These are phyloP conservation scores for Anguilla anguilla DNA, from an alignment of 2,797 vertebrate species.

Conservation along the genomic window DNA sequence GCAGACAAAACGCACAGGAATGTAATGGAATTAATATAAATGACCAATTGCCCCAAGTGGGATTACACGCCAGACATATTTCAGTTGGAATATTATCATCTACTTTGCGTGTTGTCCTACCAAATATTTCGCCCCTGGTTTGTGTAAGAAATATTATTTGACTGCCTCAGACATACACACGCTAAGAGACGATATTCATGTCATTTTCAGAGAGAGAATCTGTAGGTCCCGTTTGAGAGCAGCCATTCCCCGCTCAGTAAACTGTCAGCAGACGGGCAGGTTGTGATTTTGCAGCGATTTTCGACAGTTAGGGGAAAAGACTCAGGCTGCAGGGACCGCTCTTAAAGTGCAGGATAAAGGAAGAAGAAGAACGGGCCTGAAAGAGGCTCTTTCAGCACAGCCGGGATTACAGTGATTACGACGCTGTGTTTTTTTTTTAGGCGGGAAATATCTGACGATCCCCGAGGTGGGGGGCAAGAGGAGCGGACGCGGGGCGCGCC, in stretches of 20 bases:
- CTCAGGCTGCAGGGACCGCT: neutral
- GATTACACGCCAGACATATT: neutral
- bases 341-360: neutral
- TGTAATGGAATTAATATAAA: neutral
- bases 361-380: neutral
- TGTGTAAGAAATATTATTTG: neutral
- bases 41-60: neutral
- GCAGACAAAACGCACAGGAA: neutral
- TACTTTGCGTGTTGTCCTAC: neutral
- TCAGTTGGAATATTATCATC: neutral
- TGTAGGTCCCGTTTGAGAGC: neutral
- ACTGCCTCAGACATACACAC: neutral
- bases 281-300: neutral
- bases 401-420: neutral
- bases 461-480: constrained; percentile 68
- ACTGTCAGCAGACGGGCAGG: neutral
- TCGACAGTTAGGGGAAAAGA: neutral
- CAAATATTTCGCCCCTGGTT: neutral
- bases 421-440: constrained; percentile 55
- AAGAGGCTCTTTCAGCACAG: neutral
- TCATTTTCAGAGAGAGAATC: neutral
- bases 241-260: neutral
- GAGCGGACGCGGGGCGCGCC: constrained; percentile 71
- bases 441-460: constrained; percentile 79
- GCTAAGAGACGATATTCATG: neutral